Conservation (phyloP, 2,113 vertebrate genomes). For the Merops nubicus region DNA sequence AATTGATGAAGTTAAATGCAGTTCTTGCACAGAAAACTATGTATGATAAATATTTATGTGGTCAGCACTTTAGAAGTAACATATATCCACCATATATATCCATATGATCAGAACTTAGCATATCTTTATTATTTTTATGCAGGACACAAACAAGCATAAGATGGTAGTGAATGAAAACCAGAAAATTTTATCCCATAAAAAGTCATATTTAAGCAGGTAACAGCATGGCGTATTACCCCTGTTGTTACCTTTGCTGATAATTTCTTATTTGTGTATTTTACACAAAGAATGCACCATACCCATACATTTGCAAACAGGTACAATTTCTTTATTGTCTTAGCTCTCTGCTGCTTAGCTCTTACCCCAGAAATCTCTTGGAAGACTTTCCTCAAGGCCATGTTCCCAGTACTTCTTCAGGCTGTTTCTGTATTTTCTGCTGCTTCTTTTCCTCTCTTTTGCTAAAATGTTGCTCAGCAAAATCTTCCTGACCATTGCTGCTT, state of each 20-base stretch:
- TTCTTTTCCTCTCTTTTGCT: neutral
- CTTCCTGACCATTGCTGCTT: neutral
- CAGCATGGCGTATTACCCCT: no score
- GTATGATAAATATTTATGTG: constrained; percentile 52
- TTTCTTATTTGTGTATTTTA: neutral
- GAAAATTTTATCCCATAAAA: neutral
- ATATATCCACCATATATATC: neutral
- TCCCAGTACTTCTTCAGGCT: neutral
- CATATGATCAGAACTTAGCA: neutral
- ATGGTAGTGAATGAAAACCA: neutral
- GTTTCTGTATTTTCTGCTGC: neutral
- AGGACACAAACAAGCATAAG: neutral
- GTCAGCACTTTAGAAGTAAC: constrained; percentile 39
- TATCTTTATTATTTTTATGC: neutral
- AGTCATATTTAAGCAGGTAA: neutral
- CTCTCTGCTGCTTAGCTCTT: neutral
- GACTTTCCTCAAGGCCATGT: neutral
- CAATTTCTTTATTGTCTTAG: neutral
- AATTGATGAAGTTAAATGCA: constrained; percentile 60
- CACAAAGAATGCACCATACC: neutral
- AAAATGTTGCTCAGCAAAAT: neutral
- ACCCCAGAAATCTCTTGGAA: neutral
- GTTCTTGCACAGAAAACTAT: constrained; percentile 20
- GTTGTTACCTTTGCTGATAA: neutral
- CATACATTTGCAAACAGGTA: neutral